phyloP scores from a whole-genome alignment of 2,113 vertebrate genomes.

The Vireo altiloquus region DNA sequence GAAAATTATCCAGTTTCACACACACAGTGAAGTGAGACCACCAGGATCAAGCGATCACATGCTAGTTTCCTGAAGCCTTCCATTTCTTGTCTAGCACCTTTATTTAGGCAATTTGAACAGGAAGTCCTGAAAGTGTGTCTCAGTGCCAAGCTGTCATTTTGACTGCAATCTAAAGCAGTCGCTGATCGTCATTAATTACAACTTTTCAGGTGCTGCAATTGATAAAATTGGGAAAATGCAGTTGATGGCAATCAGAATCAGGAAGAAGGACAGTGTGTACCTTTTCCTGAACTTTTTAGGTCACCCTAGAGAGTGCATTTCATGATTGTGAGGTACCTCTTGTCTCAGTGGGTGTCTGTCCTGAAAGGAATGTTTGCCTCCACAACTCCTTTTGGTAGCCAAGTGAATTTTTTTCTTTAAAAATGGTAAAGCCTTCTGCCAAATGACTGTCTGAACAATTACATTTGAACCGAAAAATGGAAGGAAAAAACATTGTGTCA shows the following conservation, averaged over 20 bases:
- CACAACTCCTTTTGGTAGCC: background rate
- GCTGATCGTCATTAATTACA: background rate
- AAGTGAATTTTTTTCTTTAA: background rate
- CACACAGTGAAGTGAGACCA: background rate
- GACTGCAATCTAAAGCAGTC: background rate
- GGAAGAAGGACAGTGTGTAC: background rate
- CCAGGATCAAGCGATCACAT: accelerated
- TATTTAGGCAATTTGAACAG: background rate
- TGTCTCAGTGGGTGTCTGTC: background rate
- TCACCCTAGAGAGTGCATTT: background rate
- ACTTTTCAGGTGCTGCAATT: background rate
- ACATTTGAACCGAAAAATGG: background rate
- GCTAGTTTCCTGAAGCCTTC: background rate
- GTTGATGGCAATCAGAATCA: background rate
- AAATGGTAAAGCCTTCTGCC: background rate
- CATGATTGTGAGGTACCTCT: background rate
- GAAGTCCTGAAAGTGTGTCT: background rate
- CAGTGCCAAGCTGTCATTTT: background rate
- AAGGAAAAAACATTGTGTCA: background rate
- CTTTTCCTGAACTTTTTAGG: background rate
- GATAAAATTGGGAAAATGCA: background rate
- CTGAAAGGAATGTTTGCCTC: background rate
- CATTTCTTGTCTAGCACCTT: background rate
- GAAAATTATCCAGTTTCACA: background rate
- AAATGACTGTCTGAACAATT: background rate